Evolutionary conservation across 2,113 vertebrate species (phyloP).

Genomic region (Tupaia tana): DNA sequence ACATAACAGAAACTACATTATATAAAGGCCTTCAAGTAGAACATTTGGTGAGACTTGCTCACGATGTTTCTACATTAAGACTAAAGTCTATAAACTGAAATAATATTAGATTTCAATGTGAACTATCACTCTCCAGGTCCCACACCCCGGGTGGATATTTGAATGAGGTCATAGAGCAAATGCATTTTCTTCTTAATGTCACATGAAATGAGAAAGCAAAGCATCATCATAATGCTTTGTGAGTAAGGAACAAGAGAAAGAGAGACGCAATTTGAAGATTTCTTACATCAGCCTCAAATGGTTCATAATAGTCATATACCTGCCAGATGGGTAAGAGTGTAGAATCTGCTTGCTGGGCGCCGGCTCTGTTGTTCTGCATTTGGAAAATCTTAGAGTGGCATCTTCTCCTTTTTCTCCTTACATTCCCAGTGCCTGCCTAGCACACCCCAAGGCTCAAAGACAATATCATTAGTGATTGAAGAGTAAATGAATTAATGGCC

Average conservation of each 20-base stretch:
- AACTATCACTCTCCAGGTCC: not conserved
- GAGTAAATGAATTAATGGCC: conserved; percentile 16
- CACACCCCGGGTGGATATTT: not conserved
- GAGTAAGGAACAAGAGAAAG: conserved; percentile 26
- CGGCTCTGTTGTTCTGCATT: conserved; percentile 53
- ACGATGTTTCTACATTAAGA: not conserved
- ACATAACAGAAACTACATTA: not conserved
- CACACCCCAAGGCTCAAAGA: conserved; percentile 16
- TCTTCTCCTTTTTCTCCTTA: conserved; percentile 22
- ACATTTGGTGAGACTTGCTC: conserved; percentile 23
- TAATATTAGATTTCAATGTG: not conserved
- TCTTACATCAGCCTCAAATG: conserved; percentile 37
- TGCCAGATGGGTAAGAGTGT: conserved; percentile 40
- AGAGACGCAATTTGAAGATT: conserved; percentile 31
- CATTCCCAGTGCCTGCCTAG: not conserved
- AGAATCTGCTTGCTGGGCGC: conserved; percentile 23
- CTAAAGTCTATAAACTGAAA: not conserved
- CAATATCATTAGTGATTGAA: conserved; percentile 40
- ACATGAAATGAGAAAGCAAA: conserved; percentile 20
- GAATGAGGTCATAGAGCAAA: not conserved
- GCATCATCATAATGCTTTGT: conserved; percentile 34
- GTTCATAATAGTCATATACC: conserved; percentile 16
- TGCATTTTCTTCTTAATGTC: conserved; percentile 7
- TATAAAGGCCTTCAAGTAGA: not conserved
- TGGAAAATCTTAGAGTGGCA: conserved; percentile 50